Base-by-base conservation (phyloP, 2,113 vertebrate species). In the Cynopterus brachyotis region DNA sequence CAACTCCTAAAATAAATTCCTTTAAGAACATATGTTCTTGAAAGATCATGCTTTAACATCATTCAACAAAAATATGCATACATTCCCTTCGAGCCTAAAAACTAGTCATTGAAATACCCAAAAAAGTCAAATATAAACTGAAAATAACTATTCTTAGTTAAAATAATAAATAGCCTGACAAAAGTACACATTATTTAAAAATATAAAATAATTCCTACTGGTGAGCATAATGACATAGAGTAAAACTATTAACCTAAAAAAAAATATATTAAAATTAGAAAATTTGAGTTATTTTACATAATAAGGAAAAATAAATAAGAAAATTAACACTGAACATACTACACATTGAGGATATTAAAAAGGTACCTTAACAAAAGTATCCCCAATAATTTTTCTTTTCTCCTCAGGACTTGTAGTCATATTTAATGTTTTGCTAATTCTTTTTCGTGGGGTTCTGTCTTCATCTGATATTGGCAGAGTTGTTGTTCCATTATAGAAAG, bases 351-450 rank as follows among this genome's bases (percentile, higher is more conserved):
- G 24, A 60, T 12, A 89, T 62, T 53, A 22, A 55, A 89, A 94
- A 94, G 62, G 67, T 96, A 99, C 99, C 99, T 99, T 99, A 66
- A 99, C 99, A 96, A 99, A 99, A 13, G 99, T 99, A 98, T 99
- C 99, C 15, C 99, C 99, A 20, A 99, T 99, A 60, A 99, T 99
- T 98, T 99, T 99, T 60, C 99, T 99, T 96, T 99, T 99, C 97
- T 99, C 99, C 92, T 99, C 99, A 4, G 99, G 99, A 98, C 99
- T 99, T 92, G 99, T 99, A 15, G 99, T 99, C 99, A 99, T 99
- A 95, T 99, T 99, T 73, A 99, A 98, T 0, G 99, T 99, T 97
- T 99, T 99, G 98, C 99, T 99, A 91, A 99, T 99, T 97, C 99
- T 99, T 98, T 99, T 99, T 32, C 99, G 98, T 87, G 99, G 99